Evolutionary conservation across 2,113 vertebrate species (phyloP), one percentile per base, ranked within the genome.

Genomic region (Cryptomyrus ogoouensis): DNA sequence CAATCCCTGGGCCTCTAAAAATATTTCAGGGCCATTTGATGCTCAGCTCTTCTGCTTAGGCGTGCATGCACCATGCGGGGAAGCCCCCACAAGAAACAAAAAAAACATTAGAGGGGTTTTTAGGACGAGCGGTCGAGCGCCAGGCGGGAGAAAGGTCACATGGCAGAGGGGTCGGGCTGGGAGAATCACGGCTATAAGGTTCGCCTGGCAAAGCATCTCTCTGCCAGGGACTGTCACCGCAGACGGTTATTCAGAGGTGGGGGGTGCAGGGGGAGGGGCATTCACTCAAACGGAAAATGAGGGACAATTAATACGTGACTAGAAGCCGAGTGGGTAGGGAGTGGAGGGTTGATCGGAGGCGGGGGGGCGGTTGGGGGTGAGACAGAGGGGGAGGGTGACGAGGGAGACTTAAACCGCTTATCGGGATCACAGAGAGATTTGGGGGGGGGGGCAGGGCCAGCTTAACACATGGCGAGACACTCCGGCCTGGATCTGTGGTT

Each of bases 1-100:
- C 94, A 94, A 90, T 92, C 93, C 89, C 91, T 80, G 91, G 83
- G 0, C 89, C 89, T 93, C 93, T 95, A 95, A 95, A 96, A 95
- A 96, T 96, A 96, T 90, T 91, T 90, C 44, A 44, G 83, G 89
- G 92, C 93, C 94, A 93, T 93, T 91, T 92, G 92, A 93, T 90
- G 91, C 91, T 92, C 91, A 87, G 89, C 88, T 89, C n/a, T 3
- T 70, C 86, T 88, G 88, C 31, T 58, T 90, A 91, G 91, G 92
- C 86, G 49, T 88, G 89, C 91, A 85, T 90, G 53, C 91, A 89
- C 88, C 88, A 89, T 91, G 89, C 17, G 5, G 10, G 3, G 92
- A 58, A 58, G 91, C 88, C 90, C 80, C 80, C 17, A 3, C 90
- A 19, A 62, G 91, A 93, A 92, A 92, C 56, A 24, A 58, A 90